phyloP scores from a whole-genome alignment of 2,888 invertebrate species.

The Liopterus haemorrhoidalis region DNA sequence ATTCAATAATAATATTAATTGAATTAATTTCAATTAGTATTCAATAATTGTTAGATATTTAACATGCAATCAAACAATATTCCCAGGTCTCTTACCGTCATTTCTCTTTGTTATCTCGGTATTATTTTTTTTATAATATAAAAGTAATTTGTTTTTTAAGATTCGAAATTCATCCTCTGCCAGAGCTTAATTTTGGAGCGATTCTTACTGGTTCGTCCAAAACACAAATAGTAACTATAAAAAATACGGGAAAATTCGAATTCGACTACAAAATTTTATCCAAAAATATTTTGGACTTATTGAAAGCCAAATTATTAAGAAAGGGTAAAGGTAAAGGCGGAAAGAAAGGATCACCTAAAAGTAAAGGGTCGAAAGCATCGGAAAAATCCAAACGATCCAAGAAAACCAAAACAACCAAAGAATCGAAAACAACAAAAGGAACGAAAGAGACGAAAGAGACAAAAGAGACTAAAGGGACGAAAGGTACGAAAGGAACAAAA shows the following conservation, averaged over 20 bases:
- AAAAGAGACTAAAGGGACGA: conserved; percentile 18
- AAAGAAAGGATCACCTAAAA: conserved; percentile 18
- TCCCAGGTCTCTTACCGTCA: no score
- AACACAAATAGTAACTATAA: conserved; percentile 51
- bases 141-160: conserved; percentile 39
- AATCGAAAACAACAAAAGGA: conserved; percentile 13
- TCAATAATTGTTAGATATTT: no score
- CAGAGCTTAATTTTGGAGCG: conserved; percentile 55
- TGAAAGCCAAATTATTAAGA: conserved; percentile 7
- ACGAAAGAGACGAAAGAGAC: conserved; percentile 18
- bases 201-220: conserved; percentile 51
- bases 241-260: conserved; percentile 57
- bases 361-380: conserved; percentile 15
- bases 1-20: no score
- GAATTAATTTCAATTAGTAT: conserved; percentile 4
- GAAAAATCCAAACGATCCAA: conserved; percentile 8
- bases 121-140: conserved; percentile 10
- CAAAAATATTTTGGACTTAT: conserved; percentile 24
- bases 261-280: conserved; percentile 38
- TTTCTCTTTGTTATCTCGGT: no score
- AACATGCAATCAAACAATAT: no score
- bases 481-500: conserved; percentile 26
- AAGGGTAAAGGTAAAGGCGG: conserved; percentile 15
- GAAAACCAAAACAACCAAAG: conserved; percentile 23
- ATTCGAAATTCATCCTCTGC: conserved; percentile 53